Evolutionary conservation across 2,113 vertebrate genomes (phyloP).

Genomic region (Gallinago undulata): DNA sequence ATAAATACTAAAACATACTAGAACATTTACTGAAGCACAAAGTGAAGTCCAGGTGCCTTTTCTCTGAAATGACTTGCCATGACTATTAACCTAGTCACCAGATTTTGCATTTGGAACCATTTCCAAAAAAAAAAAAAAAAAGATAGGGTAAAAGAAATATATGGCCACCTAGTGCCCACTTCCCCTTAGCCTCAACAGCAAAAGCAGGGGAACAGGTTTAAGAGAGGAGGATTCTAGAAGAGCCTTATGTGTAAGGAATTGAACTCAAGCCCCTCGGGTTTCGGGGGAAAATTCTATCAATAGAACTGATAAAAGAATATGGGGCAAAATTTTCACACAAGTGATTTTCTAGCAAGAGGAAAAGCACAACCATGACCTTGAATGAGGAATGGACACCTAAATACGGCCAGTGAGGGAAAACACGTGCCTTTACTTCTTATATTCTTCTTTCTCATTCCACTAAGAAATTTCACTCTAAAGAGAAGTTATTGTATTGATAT

Average conservation of each 20-base stretch:
- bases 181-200: not conserved
- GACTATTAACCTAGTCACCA: not conserved
- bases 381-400: not conserved
- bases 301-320: not conserved
- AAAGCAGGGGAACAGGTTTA: not conserved
- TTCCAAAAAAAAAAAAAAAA: not conserved
- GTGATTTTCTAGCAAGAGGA: not conserved
- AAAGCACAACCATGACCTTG: not conserved
- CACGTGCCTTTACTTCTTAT: not conserved
- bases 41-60: not conserved
- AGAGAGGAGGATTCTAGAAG: not conserved
- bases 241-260: not conserved
- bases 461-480: not conserved
- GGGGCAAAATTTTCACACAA: not conserved
- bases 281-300: not conserved
- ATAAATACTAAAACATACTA: not conserved
- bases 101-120: not conserved
- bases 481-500: not conserved
- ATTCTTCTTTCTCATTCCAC: not conserved
- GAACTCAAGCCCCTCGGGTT: not conserved
- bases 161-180: not conserved
- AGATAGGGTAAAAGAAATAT: not conserved
- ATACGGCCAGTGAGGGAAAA: not conserved
- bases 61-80: not conserved
- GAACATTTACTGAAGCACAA: not conserved